Percentiles rank a stretch among this genome's conserved stretches.
These are phyloP conservation scores for Ceriagrion tenellum DNA, from an alignment of 2,888 invertebrate genomes.

Conservation along the genomic window DNA sequence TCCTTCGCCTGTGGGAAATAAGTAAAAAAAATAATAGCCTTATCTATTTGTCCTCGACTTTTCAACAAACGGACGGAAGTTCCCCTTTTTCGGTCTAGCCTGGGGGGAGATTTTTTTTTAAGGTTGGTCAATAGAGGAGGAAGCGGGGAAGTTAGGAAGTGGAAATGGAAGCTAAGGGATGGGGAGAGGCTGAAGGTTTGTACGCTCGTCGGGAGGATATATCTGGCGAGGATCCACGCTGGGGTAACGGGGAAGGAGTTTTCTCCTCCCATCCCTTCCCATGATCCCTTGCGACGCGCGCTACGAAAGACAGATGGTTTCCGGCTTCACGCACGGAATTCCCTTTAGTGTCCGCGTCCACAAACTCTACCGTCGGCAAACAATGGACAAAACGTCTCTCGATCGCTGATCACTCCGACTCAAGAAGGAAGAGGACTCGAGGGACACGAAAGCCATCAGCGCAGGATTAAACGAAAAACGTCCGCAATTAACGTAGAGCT, in stretches of 20 bases:
- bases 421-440: neutral
- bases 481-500: neutral
- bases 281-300: neutral
- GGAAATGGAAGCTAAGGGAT: neutral
- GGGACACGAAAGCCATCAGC: neutral
- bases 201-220: neutral
- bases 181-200: neutral
- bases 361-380: neutral
- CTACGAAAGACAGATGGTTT: conserved; percentile 1
- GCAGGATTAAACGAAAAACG: neutral
- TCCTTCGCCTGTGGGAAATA: neutral
- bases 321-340: neutral
- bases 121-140: neutral
- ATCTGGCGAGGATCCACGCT: too few relatives aligned
- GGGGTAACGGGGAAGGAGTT: too few relatives aligned
- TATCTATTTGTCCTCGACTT: neutral
- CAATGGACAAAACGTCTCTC: neutral
- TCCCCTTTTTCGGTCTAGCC: neutral
- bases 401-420: neutral
- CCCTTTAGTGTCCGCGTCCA: neutral
- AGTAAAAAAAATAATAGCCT: neutral
- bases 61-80: neutral
- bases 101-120: neutral
- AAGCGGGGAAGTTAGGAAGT: neutral
- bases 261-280: neutral